Evolutionary conservation across 2,797 vertebrate genomes (phyloP).

Genomic region (Graptemys geographica): DNA sequence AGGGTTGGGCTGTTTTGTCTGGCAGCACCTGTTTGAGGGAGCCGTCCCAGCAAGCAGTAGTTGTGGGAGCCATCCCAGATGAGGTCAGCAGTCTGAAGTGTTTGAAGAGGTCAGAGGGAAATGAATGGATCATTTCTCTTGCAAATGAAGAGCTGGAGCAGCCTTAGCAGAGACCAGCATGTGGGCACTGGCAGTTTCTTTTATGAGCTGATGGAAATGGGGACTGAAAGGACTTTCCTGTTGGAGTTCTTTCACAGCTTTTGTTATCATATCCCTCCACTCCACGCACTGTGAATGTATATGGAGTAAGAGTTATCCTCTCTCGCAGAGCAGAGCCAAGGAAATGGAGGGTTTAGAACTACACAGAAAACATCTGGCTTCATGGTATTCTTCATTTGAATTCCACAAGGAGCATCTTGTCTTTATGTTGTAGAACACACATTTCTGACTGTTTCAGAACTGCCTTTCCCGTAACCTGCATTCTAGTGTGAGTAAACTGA

Average conservation of each 20-base stretch:
- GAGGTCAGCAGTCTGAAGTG: constrained; percentile 51
- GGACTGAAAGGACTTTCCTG: constrained; percentile 35
- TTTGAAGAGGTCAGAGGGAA: constrained; percentile 51
- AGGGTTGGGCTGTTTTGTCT: neutral
- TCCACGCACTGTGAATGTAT: neutral
- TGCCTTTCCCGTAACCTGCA: neutral
- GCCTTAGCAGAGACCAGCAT: constrained; percentile 61
- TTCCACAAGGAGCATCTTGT: constrained; percentile 5
- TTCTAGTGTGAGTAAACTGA: constrained; percentile 6
- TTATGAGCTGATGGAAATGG: constrained; percentile 64
- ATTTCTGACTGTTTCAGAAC: constrained; percentile 22
- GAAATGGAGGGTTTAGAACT: constrained; percentile 18
- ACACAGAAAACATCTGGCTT: constrained; percentile 19
- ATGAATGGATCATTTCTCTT: constrained; percentile 71
- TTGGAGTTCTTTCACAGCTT: constrained; percentile 44
- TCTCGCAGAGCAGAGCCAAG: neutral
- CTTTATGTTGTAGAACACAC: constrained; percentile 8
- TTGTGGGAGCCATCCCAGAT: neutral
- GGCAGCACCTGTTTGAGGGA: constrained; percentile 45
- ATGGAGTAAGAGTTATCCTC: constrained; percentile 39
- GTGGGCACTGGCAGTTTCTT: constrained; percentile 65
- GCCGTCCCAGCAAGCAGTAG: neutral
- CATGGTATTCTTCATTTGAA: neutral
- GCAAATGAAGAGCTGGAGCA: constrained; percentile 70
- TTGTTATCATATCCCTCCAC: constrained; percentile 49